phyloP scores from a whole-genome alignment of 2,797 vertebrate species.

The Acrossocheilus fasciatus region DNA sequence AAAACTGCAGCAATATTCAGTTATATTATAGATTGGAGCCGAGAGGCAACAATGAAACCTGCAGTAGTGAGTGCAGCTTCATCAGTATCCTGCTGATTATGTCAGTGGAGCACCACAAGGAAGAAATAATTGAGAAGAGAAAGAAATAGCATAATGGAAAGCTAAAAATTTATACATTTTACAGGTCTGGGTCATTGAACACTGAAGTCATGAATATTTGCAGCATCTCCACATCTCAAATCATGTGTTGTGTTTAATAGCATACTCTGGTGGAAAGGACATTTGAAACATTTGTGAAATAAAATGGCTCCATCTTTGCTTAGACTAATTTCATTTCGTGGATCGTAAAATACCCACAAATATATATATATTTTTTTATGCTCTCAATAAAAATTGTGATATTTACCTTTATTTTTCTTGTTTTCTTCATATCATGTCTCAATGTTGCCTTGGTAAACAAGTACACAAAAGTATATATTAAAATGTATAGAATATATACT shows the following conservation, averaged over 20 bases:
- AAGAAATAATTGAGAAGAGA: slow-evolving; percentile 34
- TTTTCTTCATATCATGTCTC: not conserved
- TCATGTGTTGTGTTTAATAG: not conserved
- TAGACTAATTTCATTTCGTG: not conserved
- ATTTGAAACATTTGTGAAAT: not conserved
- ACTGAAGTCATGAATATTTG: not conserved
- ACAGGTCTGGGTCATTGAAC: slow-evolving; percentile 11
- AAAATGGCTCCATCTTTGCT: not conserved
- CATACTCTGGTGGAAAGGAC: not conserved
- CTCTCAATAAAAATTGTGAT: not conserved
- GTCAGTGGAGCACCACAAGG: slow-evolving; percentile 8
- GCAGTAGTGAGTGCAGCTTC: slow-evolving; percentile 16
- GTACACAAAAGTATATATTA: no score
- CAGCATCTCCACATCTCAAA: not conserved
- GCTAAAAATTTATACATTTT: slow-evolving; percentile 7
- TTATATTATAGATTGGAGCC: slow-evolving; percentile 19
- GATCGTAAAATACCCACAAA: not conserved
- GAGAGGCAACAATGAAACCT: slow-evolving; percentile 18
- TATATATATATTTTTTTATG: not conserved
- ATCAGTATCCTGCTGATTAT: slow-evolving; percentile 37
- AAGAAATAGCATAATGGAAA: slow-evolving; percentile 21
- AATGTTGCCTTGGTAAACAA: not conserved
- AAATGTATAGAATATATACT: no score
- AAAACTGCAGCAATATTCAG: slow-evolving; percentile 20
- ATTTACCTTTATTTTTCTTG: not conserved